Percentiles rank a stretch among this genome's conserved stretches.
Evolutionary conservation across 2,113 vertebrate species (phyloP).

Genomic region (Trachemys scripta): DNA sequence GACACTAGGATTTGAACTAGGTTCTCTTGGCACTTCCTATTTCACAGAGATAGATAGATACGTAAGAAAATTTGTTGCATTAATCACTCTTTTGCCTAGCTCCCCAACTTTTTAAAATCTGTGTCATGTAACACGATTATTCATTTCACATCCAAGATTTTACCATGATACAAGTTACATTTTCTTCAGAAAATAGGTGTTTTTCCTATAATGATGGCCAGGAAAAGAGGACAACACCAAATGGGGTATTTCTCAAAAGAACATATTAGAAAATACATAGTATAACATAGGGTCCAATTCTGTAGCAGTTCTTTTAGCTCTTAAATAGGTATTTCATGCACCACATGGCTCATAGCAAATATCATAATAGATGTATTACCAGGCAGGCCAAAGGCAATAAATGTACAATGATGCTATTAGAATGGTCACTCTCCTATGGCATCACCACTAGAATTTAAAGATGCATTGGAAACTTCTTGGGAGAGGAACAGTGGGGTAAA

Average conservation of each 20-base stretch:
- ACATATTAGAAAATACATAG: neutral
- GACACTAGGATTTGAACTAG: neutral
- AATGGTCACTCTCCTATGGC: neutral
- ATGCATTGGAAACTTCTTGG: neutral
- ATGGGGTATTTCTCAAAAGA: neutral
- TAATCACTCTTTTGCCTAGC: neutral
- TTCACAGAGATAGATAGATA: neutral
- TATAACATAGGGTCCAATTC: neutral
- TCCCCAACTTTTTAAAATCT: neutral
- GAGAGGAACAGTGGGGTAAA: neutral
- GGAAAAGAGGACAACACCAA: neutral
- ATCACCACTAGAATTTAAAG: neutral
- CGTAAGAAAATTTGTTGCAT: neutral
- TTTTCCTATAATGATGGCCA: neutral
- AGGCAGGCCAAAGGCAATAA: neutral
- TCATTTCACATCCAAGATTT: neutral
- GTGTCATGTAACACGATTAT: neutral
- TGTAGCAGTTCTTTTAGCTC: neutral
- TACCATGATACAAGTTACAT: neutral
- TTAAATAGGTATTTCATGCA: neutral
- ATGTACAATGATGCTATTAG: neutral
- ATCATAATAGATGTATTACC: neutral
- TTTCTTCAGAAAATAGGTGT: neutral
- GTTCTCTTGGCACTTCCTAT: neutral
- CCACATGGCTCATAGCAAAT: neutral